Evolutionary conservation across 1,140 invertebrate species (phyloP).

Genomic region (Drosophila sechellia): DNA sequence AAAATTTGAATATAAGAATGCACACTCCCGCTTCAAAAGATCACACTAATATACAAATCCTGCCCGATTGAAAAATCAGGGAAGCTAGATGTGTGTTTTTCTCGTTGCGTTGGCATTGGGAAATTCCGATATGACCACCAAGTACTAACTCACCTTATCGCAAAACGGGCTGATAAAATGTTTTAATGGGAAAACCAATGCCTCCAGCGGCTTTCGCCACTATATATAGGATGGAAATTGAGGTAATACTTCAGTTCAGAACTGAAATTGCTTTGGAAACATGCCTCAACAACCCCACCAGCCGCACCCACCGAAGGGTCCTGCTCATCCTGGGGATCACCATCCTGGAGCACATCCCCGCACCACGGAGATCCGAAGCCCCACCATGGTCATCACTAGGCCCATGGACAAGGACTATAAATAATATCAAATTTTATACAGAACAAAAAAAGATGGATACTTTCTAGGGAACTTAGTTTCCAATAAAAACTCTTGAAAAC

Average conservation of each 20-base stretch:
- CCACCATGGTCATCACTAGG: slow-evolving; percentile 22
- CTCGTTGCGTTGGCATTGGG: slow-evolving; percentile 16
- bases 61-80: background rate
- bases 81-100: slow-evolving; percentile 2
- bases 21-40: background rate
- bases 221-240: slow-evolving; percentile 17
- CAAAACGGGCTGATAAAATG: slow-evolving; percentile 7
- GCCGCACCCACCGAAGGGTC: slow-evolving; percentile 30
- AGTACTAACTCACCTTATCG: slow-evolving; percentile 18
- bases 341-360: slow-evolving; percentile 28
- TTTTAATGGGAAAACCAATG: slow-evolving; percentile 16
- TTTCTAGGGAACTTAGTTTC: too few relatives aligned
- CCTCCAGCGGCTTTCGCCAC: background rate
- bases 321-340: slow-evolving; percentile 34
- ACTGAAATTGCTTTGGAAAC: slow-evolving; percentile 4
- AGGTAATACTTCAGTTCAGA: slow-evolving; percentile 17
- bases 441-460: too few relatives aligned
- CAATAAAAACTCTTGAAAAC: too few relatives aligned
- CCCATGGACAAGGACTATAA: background rate
- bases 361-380: slow-evolving; percentile 23
- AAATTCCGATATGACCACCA: slow-evolving; percentile 35
- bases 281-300: slow-evolving; percentile 45
- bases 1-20: background rate
- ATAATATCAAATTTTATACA: background rate
- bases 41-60: background rate